Evolutionary conservation across 2,113 vertebrate genomes (phyloP), one percentile per base, ranked within the genome.

Genomic region (Muntiacus reevesi): DNA sequence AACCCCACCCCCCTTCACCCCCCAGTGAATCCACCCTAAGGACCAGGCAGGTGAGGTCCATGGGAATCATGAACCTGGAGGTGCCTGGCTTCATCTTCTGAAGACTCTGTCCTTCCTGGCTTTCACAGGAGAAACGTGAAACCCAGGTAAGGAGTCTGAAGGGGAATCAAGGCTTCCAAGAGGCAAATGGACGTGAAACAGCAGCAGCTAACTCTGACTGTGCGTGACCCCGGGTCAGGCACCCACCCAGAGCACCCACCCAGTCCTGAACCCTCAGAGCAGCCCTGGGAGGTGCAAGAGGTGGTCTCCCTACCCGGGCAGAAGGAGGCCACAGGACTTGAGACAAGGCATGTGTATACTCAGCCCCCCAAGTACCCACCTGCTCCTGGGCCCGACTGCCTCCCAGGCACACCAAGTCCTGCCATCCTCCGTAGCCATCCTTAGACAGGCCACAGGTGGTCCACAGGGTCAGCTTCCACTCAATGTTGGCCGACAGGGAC

Each of bases 401-500:
- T 92, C 99, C 99, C 0, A 99, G 99, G 98, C 99, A 99, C 98
- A 99, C 99, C 95, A 99, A 99, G 12, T 99, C 99, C 98, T 99
- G 99, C 99, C 99, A 99, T 98, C 99, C 99, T 21, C 99, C 99
- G 0, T 99, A 99, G 11, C 99, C 99, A 2, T 99, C 99, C 93
- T 99, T 99, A 79, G 99, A 99, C 15, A 99, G 99, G 30, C 99
- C 99, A 0, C 99, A 99, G 95, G 99, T 99, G 6, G 99, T 99
- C 99, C 99, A 99, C 87, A 99, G 98, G 0, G 99, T 99, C 98
- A 99, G 99, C 19, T 99, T 99, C 97, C 99, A 99, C 83, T 99
- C 99, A 98, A 99, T 98, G 98, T 99, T 99, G 91, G 99, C 99
- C 83, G 99, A 99, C 93, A 99, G 98, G 89, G 99, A 99, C 0